Base-by-base conservation (phyloP, 2,113 vertebrate genomes). In the Microtus ochrogaster region DNA sequence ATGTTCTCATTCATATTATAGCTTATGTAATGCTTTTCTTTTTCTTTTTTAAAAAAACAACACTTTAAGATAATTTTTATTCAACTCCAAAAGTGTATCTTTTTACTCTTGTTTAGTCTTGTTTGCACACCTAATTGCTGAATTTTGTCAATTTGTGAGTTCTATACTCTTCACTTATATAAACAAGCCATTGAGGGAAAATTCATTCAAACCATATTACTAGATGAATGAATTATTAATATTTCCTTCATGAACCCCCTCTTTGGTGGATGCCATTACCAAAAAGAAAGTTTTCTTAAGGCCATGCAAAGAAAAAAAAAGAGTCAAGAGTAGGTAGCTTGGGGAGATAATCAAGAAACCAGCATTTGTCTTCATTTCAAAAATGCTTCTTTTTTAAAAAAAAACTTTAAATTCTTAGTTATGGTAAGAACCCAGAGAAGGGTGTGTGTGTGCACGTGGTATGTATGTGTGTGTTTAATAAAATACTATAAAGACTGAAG, bases 21-120 rank as follows among this genome's bases (percentile, higher is more conserved):
- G 17, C 58, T 77, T 86, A 65, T 77, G 86, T 87, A 73, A 65
- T 55, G 24, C 11, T 65, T 72, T 72, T 19, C 17, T n/a, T 72
- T 72, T 30, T 30, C 1, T 44, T 44, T 44, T 58, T 55, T 52
- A 24, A 19, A 28, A 28, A 65, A 65, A n/a, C 2, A 52, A 21
- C 17, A 82, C 26, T 39, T 49, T 84, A 73, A 72, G 88, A 70
- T 73, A 24, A 61, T 58, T 19, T 94, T 92, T 83, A 65, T 63
- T 84, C 47, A 84, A 8, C 55, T 39, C 16, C 76, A 90, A 52
- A 47, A 70, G 61, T 1, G 19, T 58, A 74, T 19, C 7, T 30
- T 58, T 90, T 41, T 90, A 68, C 44, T 66, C 39, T 70, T 73
- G 30, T 89, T 94, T 85, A 76, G 73, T 96, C 14, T 84, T 96